Evolutionary conservation across 2,888 invertebrate species (phyloP), one percentile per base, ranked within the genome.

Genomic region (Acanthosepion pharaonis): DNA sequence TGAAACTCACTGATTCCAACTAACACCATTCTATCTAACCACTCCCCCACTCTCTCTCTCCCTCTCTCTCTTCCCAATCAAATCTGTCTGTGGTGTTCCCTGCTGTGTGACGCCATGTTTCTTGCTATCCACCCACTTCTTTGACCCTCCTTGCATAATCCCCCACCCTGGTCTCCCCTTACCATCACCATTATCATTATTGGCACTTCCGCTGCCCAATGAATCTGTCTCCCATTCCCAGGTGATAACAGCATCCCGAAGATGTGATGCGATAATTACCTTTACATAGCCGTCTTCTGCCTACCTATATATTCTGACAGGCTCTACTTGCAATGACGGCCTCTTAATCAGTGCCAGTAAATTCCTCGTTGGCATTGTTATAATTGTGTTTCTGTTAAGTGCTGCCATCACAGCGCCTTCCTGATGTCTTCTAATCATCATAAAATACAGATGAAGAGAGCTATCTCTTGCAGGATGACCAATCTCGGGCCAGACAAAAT

Each of bases 201-300:
- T 78, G 78, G 78, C 78, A 78, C 78, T 78, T 78, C 78, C 78
- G 78, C n/a, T 78, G n/a, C 78, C 78, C 33, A 33, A 78, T 78
- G 78, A 78, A 78, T 33, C n/a, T 78, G n/a, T 78, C n/a, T 33
- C 78, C 78, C 78, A 78, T 78, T 78, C 78, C 78, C 78, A 78
- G 78, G 78, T 78, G 78, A 78, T 78, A 78, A 78, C 78, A 78
- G 78, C 78, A 78, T 78, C 78, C 78, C 78, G n/a, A 78, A n/a
- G 78, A 78, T 78, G 78, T 78, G 78, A 78, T 78, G 78, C 78
- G 78, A 33, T 78, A 78, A 78, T 78, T 78, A 78, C 78, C 78
- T 78, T 78, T 78, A 78, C 78, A 78, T 78, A 33, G n/a, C 33
- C n/a, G n/a, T 78, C 78, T 78, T 33, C 78, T 78, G n/a, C 78